Evolutionary conservation across 2,888 invertebrate genomes (phyloP).

Genomic region (Linnaemya vulpina): DNA sequence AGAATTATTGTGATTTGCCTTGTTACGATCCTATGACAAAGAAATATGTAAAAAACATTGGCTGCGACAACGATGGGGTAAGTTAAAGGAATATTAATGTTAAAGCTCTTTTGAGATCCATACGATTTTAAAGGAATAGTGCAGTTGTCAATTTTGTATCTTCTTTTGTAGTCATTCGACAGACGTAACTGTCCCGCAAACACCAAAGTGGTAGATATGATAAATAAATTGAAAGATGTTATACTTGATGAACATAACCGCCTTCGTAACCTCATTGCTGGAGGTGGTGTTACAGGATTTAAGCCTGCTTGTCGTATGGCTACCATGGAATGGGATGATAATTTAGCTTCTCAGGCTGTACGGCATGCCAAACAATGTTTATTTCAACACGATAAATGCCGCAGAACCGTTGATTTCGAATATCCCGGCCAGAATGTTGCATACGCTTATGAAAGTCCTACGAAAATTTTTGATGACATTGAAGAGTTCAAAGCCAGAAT

Average conservation of each 20-base stretch:
- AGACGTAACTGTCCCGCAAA: background rate
- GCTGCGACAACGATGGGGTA: background rate
- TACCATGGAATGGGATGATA: slow-evolving; percentile 77
- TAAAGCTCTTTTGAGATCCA: no score
- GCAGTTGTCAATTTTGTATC: background rate
- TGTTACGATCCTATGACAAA: background rate
- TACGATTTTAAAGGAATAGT: no score
- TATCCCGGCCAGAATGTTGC: slow-evolving; percentile 78
- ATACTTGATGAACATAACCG: slow-evolving; percentile 42
- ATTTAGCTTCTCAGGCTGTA: slow-evolving; percentile 77
- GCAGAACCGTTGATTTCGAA: slow-evolving; percentile 74
- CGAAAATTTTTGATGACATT: background rate
- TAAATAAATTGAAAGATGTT: background rate
- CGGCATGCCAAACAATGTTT: slow-evolving; percentile 76
- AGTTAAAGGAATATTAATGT: background rate
- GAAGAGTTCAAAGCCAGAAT: slow-evolving; percentile 26
- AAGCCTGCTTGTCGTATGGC: slow-evolving; percentile 77
- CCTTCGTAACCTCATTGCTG: slow-evolving; percentile 56
- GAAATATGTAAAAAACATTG: background rate
- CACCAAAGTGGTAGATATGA: background rate
- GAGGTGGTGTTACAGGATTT: background rate
- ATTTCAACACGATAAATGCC: slow-evolving; percentile 76
- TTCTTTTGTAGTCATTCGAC: background rate
- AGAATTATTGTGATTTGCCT: background rate
- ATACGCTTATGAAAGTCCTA: background rate